These are phyloP conservation scores for Xanthia togata DNA, from an alignment of 2,888 invertebrate species.

Conservation along the genomic window DNA sequence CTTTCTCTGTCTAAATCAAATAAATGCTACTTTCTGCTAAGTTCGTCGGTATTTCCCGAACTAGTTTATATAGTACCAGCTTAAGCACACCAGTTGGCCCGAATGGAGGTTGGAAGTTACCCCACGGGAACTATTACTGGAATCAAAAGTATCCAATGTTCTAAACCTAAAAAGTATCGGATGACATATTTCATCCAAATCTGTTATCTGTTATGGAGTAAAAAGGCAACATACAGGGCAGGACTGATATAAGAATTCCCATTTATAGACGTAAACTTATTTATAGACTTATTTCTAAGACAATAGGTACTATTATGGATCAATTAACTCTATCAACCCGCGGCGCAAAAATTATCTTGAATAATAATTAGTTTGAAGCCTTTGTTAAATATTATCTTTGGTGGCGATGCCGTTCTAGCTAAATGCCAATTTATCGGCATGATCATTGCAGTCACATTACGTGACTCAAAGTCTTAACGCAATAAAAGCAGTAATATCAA, in stretches of 20 bases:
- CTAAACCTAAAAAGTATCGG: neutral
- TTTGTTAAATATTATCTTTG: neutral
- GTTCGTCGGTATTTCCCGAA: neutral
- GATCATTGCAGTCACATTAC: conserved; percentile 23
- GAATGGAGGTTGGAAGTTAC: neutral
- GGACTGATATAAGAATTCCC: neutral
- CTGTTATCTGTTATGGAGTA: neutral
- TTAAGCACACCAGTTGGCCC: too few relatives aligned
- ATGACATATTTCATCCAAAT: neutral
- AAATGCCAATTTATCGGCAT: conserved; percentile 11
- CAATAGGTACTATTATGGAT: neutral
- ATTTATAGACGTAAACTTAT: too few relatives aligned
- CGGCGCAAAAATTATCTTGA: neutral
- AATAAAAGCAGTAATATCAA: conserved; percentile 33
- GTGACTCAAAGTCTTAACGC: conserved; percentile 21
- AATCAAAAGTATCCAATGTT: neutral
- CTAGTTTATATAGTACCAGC: neutral
- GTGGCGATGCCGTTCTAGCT: neutral
- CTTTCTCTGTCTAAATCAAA: neutral
- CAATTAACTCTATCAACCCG: neutral
- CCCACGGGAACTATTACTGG: neutral
- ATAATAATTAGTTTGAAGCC: too few relatives aligned
- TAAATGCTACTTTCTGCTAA: neutral
- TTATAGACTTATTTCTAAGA: neutral
- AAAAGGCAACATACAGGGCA: neutral